Evolutionary conservation across 2,888 invertebrate genomes (phyloP).

Genomic region (Poecilus cupreus): DNA sequence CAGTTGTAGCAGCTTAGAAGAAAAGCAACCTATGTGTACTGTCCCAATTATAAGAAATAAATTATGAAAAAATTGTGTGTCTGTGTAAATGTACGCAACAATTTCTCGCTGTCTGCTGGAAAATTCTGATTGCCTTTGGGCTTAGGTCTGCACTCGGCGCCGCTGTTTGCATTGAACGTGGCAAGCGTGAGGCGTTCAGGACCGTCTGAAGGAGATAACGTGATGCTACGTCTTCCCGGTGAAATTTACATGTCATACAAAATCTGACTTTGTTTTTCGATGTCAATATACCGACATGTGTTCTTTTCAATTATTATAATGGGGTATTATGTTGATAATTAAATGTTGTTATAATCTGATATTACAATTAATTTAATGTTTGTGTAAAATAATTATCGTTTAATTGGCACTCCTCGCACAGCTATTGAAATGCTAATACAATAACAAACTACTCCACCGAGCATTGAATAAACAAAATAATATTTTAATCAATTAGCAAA

Average conservation of each 20-base stretch:
- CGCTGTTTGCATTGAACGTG: background rate
- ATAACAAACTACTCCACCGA: background rate
- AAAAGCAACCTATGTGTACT: too few relatives aligned
- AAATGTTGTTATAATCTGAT: background rate
- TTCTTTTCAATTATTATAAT: background rate
- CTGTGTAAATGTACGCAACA: background rate
- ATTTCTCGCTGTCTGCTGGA: background rate
- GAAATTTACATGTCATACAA: background rate
- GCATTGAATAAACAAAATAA: background rate
- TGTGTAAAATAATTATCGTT: background rate
- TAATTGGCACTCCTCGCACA: background rate
- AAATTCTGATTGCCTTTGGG: background rate
- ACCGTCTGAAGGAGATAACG: background rate
- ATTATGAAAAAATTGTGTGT: too few relatives aligned
- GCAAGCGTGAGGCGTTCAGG: background rate
- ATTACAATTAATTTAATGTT: background rate
- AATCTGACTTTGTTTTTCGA: background rate
- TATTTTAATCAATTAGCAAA: background rate
- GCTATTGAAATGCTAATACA: slow-evolving; percentile 2
- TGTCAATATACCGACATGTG: background rate
- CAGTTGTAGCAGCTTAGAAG: too few relatives aligned
- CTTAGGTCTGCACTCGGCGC: background rate
- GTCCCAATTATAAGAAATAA: too few relatives aligned
- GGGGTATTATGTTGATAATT: background rate
- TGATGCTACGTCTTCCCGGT: background rate